Evolutionary conservation across 2,113 vertebrate species (phyloP).

Genomic region (Caranx melampygus): DNA sequence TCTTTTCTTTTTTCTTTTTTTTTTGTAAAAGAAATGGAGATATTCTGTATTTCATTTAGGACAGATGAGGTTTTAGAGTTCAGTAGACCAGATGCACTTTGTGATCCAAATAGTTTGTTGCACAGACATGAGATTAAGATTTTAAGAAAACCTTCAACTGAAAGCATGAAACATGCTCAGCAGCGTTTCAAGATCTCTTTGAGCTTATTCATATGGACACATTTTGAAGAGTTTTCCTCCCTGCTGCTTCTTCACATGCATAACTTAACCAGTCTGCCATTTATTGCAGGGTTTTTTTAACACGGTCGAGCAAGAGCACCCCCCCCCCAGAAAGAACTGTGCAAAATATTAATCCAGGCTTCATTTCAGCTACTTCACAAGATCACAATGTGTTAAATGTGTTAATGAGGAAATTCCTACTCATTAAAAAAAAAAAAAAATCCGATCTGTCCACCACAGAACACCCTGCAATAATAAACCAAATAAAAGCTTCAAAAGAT

Average conservation of each 20-base stretch:
- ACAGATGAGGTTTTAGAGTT: background rate
- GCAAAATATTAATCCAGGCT: constrained; percentile 31
- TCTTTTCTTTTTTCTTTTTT: constrained; percentile 12
- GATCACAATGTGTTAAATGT: constrained; percentile 4
- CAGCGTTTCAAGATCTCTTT: constrained; percentile 31
- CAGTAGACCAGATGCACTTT: background rate
- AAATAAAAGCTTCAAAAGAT: constrained; percentile 22
- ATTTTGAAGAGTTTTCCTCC: constrained; percentile 33
- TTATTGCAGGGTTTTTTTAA: constrained; percentile 12
- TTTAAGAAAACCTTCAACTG: constrained; percentile 14
- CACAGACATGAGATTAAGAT: background rate
- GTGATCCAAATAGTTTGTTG: background rate
- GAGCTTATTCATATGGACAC: constrained; percentile 23
- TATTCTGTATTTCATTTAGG: background rate
- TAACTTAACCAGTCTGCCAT: constrained; percentile 40
- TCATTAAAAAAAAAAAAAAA: background rate
- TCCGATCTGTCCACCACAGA: constrained; percentile 28
- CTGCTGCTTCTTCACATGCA: constrained; percentile 43
- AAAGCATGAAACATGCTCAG: background rate
- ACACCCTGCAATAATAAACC: constrained; percentile 10
- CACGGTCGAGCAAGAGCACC: constrained; percentile 17
- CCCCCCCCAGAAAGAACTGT: background rate
- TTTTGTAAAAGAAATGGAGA: constrained; percentile 16
- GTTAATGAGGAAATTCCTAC: constrained; percentile 25
- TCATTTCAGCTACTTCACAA: constrained; percentile 23